Base-by-base conservation (phyloP, 1,140 invertebrate species). In the Eumeta japonica region DNA sequence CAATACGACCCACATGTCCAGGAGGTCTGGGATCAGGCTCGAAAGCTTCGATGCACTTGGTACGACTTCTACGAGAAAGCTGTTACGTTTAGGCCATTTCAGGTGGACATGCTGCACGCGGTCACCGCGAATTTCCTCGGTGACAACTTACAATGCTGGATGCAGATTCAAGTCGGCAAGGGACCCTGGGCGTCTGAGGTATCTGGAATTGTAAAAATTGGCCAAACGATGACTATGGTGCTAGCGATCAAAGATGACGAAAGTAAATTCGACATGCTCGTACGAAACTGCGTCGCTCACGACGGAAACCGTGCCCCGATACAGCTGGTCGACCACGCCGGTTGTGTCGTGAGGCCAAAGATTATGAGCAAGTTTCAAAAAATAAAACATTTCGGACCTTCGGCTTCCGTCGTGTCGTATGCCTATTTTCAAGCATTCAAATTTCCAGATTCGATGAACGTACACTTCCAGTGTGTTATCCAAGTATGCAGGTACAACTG, bases 341-440 rank as follows among this genome's bases (percentile, higher is more conserved):
- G 92, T 16, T 96, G 92, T 58, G 90, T 96, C 1, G 89, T 91
- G 1, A 77, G 92, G 53, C 90, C 90, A 2, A 96, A 96, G 63
- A 91, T 96, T 39, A 95, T 96, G 92, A 87, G 85, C 45, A 87
- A 88, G 65, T 96, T 96, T 84, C 90, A 93, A 48, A 96, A 96
- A 74, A 92, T 95, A 43, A 94, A 94, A 76, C 94, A 95, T 78
- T 96, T 95, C 44, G 93, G 92, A 1, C 88, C 90, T 1, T 92
- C 89, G 16, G 93, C 93, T 3, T 93, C 90, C 0, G 93, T 95
- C 0, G 89, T 96, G 1, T 92, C 90, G 32, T 96, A 94, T 57
- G 92, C 93, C 2, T 93, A 95, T 74, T 96, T 96, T 87, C 90
- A 93, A 75, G 92, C 92, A 1, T 96, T 95, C 77, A 95, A 96